A percentile compares a stretch with the other conserved stretches of the same genome.
Conservation (phyloP, 2,888 invertebrate species). For the Eupithecia dodoneata region DNA sequence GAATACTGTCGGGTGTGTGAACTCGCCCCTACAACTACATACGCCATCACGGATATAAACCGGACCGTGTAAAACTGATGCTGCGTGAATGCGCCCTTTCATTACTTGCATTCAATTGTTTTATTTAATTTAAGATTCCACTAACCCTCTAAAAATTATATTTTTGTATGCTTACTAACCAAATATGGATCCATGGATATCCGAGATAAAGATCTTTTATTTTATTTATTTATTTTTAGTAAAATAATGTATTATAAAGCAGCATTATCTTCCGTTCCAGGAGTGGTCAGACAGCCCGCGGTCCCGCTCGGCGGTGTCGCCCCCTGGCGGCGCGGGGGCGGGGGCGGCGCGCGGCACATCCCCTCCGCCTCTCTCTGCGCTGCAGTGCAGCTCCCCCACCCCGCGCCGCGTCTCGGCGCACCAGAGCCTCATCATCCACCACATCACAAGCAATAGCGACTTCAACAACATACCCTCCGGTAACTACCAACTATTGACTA, state of each 20-base stretch:
- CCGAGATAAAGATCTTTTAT: no score
- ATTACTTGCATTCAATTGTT: no score
- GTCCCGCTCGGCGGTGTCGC: neutral
- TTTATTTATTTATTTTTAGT: no score
- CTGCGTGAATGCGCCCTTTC: no score
- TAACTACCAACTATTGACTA: constrained; percentile 31
- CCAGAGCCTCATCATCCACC: constrained; percentile 80
- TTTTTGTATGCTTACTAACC: no score
- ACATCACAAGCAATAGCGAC: constrained; percentile 80
- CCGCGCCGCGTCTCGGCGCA: constrained; percentile 80
- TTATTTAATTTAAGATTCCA: no score
- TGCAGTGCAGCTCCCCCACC: constrained; percentile 79
- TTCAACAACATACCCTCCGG: constrained; percentile 79
- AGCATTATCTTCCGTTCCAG: constrained; percentile 44
- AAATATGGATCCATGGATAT: no score
- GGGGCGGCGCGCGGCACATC: constrained; percentile 49
- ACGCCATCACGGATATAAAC: no score
- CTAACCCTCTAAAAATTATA: no score
- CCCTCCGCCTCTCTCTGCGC: constrained; percentile 76
- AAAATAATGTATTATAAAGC: neutral
- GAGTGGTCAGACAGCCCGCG: constrained; percentile 63
- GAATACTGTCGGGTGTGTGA: no score
- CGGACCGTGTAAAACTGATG: no score
- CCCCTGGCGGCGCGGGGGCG: constrained; percentile 15
- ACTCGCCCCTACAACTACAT: no score